A percentile compares a stretch with the other conserved stretches of the same genome.
phyloP scores from a whole-genome alignment of 2,797 vertebrate genomes.

The Eidolon dupreanum region DNA sequence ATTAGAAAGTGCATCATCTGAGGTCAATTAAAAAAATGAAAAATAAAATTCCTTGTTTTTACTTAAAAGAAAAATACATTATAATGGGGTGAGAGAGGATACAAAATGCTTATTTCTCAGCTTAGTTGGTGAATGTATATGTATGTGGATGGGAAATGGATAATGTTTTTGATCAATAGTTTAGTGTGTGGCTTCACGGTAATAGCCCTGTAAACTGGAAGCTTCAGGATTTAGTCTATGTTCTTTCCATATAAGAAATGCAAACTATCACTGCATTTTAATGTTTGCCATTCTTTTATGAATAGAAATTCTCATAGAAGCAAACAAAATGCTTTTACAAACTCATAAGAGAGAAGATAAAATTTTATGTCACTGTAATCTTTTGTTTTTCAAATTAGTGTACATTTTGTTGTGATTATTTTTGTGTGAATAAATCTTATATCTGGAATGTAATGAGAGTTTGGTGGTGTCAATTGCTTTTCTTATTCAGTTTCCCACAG shows the following conservation, averaged over 20 bases:
- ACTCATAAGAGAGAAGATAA: not conserved
- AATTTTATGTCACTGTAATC: conserved; percentile 22
- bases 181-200: conserved; percentile 25
- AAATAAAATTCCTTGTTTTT: conserved; percentile 69
- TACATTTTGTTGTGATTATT: conserved; percentile 79
- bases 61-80: conserved; percentile 36
- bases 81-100: not conserved
- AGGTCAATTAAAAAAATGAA: conserved; percentile 65
- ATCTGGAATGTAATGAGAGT: conserved; percentile 32
- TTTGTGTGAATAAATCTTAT: conserved; percentile 74
- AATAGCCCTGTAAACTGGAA: conserved; percentile 51
- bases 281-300: conserved; percentile 63
- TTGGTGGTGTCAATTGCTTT: not conserved
- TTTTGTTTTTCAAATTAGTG: conserved; percentile 66
- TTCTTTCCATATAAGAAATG: conserved; percentile 58
- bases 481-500: not conserved
- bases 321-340: not conserved
- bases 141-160: not conserved
- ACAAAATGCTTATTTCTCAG: conserved; percentile 48
- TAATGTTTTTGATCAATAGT: conserved; percentile 5
- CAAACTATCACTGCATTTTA: conserved; percentile 68
- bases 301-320: conserved; percentile 46
- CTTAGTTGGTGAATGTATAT: conserved; percentile 53
- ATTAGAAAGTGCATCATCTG: conserved; percentile 69
- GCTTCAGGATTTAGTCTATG: not conserved